These are phyloP conservation scores for Propithecus coquereli DNA, from an alignment of 2,113 vertebrate genomes.

Conservation along the genomic window DNA sequence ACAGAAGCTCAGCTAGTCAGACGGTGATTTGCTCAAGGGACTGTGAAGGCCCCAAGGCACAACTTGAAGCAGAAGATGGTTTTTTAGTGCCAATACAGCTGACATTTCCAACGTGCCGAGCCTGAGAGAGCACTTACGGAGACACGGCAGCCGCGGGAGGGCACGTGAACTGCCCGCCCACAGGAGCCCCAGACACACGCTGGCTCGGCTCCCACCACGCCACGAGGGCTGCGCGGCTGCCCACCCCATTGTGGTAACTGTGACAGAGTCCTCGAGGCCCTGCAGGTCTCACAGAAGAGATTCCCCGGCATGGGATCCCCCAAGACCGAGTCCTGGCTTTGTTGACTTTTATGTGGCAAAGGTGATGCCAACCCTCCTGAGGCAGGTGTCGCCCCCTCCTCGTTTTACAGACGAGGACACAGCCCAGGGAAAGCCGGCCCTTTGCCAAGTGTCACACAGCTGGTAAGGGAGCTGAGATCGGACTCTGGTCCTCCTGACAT, in stretches of 20 bases:
- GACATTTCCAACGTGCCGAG: accelerated
- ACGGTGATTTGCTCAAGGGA: background rate
- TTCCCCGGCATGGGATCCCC: background rate
- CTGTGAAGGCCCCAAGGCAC: background rate
- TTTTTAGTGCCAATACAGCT: background rate
- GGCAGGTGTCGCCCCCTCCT: too few relatives aligned
- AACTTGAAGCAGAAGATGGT: background rate
- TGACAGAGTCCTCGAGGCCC: background rate
- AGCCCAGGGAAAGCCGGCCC: background rate
- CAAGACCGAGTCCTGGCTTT: background rate
- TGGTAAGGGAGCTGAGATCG: background rate
- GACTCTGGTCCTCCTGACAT: accelerated
- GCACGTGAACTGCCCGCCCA: accelerated
- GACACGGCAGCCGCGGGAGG: accelerated
- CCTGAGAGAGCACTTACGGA: accelerated
- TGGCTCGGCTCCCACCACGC: background rate
- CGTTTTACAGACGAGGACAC: background rate
- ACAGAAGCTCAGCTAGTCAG: background rate
- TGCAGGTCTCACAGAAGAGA: accelerated
- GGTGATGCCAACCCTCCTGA: accelerated
- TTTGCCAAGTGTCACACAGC: background rate
- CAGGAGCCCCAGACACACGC: background rate
- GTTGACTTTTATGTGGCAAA: background rate
- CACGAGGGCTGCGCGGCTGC: background rate
- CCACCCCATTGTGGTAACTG: accelerated